Base-by-base conservation (phyloP, 1,140 invertebrate species). In the Aphidius ervi region DNA sequence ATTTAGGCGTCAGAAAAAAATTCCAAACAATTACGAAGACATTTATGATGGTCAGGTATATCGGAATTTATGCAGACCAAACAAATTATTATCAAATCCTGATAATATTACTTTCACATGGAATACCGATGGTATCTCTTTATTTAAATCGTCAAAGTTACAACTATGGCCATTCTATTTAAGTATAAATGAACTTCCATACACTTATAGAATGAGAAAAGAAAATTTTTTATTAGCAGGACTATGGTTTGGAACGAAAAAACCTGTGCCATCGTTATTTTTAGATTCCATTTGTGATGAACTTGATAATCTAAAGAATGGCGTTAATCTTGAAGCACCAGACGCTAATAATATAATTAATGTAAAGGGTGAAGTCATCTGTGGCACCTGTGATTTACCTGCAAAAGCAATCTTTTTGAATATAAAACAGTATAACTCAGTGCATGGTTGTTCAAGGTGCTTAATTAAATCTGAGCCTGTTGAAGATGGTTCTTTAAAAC, bases 21-120 rank as follows among this genome's bases (percentile, higher is more conserved):
- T 58, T 63, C 16, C 20, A 2, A 31, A 56, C 5, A 64, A 55
- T 63, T 66, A 59, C 9, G 59, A 64, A 50, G 67, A 67, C 20
- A 68, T 70, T 9, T 68, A 64, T 39, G 67, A 69, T 53, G 66
- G 66, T 4, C n/a, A 46, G 6, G 39, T 70, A 16, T 68, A 67
- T 52, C 65, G 62, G 41, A 46, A 62, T 5, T 46, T 65, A 23
- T 46, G 50, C 31, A 41, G 20, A 23, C n/a, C 4, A 5, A 9
- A 39, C 42, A 16, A 8, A 53, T 37, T 53, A 40, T 10, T 37
- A 37, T 40, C 7, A 4, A 53, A 9, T 6, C 5, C 16, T 6
- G 4, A 31, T 31, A 60, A 60, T 55, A 54, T 60, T 39, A 46
- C 61, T 45, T 53, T 62, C 45, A 58, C 31, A 4, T 62, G 48